Conservation (phyloP, 2,888 invertebrate genomes). For the Phasia obesa region DNA sequence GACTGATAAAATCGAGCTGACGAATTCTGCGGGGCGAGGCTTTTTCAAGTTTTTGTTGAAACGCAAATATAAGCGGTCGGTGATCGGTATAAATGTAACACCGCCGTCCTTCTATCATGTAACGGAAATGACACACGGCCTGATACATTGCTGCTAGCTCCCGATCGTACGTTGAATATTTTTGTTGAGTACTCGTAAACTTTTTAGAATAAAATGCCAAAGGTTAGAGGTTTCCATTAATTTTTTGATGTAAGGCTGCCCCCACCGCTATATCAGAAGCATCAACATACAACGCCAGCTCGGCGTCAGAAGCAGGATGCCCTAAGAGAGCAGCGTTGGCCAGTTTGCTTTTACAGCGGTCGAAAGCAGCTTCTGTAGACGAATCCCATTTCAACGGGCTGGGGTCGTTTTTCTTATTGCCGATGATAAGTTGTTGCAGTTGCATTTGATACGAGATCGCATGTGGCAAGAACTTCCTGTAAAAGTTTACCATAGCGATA, state of each 20-base stretch:
- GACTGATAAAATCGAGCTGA: slow-evolving; percentile 19
- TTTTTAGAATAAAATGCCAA: background rate
- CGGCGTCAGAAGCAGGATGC: slow-evolving; percentile 2
- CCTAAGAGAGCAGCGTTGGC: slow-evolving; percentile 42
- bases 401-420: slow-evolving; percentile 63
- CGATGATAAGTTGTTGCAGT: background rate
- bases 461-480: no score
- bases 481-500: no score
- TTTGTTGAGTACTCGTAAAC: no score
- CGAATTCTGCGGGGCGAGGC: slow-evolving; percentile 6
- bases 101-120: slow-evolving; percentile 61
- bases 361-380: slow-evolving; percentile 52
- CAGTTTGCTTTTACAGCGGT: slow-evolving; percentile 55
- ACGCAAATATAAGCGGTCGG: slow-evolving; percentile 56
- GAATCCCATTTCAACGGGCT: slow-evolving; percentile 57
- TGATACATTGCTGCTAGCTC: slow-evolving; percentile 9
- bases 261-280: slow-evolving; percentile 59
- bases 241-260: slow-evolving; percentile 56
- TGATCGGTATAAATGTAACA: slow-evolving; percentile 70
- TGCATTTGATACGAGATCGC: no score
- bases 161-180: no score
- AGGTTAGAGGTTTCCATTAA: no score
- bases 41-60: slow-evolving; percentile 4
- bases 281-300: slow-evolving; percentile 36
- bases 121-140: background rate